Base-by-base conservation (phyloP, 1,140 invertebrate genomes). In the Drosophila lini region DNA sequence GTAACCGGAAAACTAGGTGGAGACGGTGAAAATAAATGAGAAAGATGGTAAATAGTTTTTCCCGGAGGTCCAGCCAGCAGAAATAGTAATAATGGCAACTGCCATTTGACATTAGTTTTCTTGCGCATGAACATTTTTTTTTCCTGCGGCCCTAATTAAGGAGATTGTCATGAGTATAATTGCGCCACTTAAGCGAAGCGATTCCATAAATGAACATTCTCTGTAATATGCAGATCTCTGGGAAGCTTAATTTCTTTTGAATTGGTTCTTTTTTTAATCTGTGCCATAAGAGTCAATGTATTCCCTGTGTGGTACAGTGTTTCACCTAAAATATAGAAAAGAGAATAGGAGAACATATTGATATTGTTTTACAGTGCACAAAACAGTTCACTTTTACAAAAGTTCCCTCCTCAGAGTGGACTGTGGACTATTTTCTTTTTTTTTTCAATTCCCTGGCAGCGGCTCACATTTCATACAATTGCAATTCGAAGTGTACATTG, bases 51-150 rank as follows among this genome's bases (percentile, higher is more conserved):
- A 71, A 71, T 71, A 71, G 47, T 67, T 71, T 48, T 22, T 22
- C 52, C 68, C 13, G 13, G 53, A 44, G 65, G 42, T 52, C 50
- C 50, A 34, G 16, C 28, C 19, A 38, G 34, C 67, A 56, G 19
- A 58, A 75, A 74, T 75, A 28, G 25, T 28, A 71, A 34, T 75
- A 75, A 75, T 75, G 45, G 63, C 73, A 77, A 53, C 48, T 77
- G 77, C 58, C 76, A 79, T 58, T 79, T 68, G 62, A 80, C 69
- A 79, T 80, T 80, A 74, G 61, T 74, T 77, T 68, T 50, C 59
- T 40, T 48, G 52, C 44, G 42, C 22, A 50, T 5, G 53, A 71
- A 71, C 65, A 71, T 59, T 48, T 41, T 22, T 56, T 58, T 50
- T 57, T 36, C 57, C 52, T 31, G 44, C 22, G 65, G n/a, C 36